These are phyloP conservation scores for Pelodytes ibericus DNA, from an alignment of 2,797 vertebrate genomes.

Conservation along the genomic window DNA sequence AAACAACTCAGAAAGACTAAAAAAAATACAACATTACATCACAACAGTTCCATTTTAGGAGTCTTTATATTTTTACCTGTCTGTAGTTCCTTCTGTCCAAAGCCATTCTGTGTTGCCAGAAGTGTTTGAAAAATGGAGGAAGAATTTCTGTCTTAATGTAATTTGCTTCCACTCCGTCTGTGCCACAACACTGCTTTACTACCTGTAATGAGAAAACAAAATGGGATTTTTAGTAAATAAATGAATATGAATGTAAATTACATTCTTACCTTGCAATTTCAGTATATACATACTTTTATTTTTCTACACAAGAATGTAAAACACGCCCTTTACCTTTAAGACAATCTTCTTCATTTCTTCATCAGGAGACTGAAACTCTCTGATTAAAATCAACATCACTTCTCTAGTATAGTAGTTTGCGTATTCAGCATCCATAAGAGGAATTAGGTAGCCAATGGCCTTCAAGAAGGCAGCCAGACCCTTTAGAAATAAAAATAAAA, in stretches of 20 bases:
- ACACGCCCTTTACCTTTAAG: conserved; percentile 80
- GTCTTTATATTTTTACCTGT: conserved; percentile 77
- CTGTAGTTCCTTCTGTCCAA: conserved; percentile 97
- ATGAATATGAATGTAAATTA: too few species aligned
- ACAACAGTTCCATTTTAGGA: too few species aligned
- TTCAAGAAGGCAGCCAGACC: conserved; percentile 98
- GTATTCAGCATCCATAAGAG: conserved; percentile 97
- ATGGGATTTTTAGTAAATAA: background rate
- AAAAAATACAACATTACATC: conserved; percentile 25
- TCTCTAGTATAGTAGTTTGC: conserved; percentile 99
- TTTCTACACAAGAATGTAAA: background rate
- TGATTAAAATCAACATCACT: conserved; percentile 98
- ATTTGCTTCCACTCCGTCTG: conserved; percentile 97
- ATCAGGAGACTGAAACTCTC: conserved; percentile 98
- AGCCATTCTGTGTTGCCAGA: conserved; percentile 99
- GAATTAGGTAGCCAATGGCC: conserved; percentile 97
- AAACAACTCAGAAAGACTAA: background rate
- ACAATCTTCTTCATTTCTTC: conserved; percentile 99
- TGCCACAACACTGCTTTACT: conserved; percentile 98
- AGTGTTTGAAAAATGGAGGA: conserved; percentile 98
- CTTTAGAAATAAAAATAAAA: conserved; percentile 64
- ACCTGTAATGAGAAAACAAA: conserved; percentile 74
- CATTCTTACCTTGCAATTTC: too few species aligned
- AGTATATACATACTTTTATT: too few species aligned
- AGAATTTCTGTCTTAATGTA: conserved; percentile 99